A percentile compares a stretch with the other conserved stretches of the same genome.
Evolutionary conservation across 2,888 invertebrate genomes (phyloP).

Genomic region (Philaethria dido): DNA sequence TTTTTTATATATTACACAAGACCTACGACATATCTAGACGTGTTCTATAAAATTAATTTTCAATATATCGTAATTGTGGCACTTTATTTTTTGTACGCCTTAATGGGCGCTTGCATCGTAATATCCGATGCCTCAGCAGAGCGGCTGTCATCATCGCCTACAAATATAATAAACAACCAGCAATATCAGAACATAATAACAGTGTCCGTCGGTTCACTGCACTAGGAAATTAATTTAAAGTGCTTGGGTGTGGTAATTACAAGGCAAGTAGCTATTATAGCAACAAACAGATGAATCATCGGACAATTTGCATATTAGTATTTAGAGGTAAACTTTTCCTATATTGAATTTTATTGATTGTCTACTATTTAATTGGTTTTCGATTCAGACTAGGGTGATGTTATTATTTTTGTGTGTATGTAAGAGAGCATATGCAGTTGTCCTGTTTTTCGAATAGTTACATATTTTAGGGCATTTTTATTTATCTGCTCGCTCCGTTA

Average conservation of each 20-base stretch:
- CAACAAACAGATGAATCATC: constrained; percentile 69
- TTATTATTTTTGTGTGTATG: no score
- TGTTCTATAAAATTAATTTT: constrained; percentile 18
- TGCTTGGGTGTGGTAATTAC: constrained; percentile 74
- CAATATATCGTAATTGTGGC: constrained; percentile 17
- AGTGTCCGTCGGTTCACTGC: constrained; percentile 62
- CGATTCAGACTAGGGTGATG: no score
- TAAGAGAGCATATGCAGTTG: no score
- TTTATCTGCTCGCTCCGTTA: no score
- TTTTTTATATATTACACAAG: not conserved
- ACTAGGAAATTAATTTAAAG: constrained; percentile 78
- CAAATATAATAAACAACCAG: constrained; percentile 57
- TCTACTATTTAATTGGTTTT: no score
- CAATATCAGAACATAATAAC: constrained; percentile 68
- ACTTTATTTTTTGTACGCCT: constrained; percentile 20
- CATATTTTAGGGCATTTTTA: no score
- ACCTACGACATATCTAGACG: constrained; percentile 2
- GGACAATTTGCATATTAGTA: constrained; percentile 63
- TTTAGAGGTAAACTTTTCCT: not conserved
- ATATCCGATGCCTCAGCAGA: constrained; percentile 30
- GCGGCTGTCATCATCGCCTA: constrained; percentile 45
- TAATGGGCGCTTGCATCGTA: constrained; percentile 6
- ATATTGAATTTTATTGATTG: not conserved
- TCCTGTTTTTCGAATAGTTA: no score
- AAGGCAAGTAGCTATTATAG: constrained; percentile 68